Evolutionary conservation across 2,797 vertebrate species (phyloP).

Genomic region (Rhinophrynus dorsalis): DNA sequence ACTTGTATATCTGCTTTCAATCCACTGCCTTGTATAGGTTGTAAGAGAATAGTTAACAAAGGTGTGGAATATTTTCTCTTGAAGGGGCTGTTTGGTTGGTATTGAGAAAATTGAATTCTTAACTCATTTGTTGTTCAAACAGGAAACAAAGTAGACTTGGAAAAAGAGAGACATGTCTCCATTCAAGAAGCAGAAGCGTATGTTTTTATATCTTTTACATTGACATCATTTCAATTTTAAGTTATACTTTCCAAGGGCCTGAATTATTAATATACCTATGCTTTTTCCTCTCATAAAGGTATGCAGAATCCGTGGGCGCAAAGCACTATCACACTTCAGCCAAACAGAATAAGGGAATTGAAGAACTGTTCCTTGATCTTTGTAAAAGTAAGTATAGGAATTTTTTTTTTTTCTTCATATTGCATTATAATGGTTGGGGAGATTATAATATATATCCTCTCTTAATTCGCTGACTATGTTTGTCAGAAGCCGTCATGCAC

Average conservation of each 20-base stretch:
- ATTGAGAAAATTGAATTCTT: too few species aligned
- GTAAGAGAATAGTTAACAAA: too few species aligned
- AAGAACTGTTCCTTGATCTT: constrained; percentile 96
- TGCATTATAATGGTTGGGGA: too few species aligned
- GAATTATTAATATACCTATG: too few species aligned
- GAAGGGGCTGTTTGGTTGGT: too few species aligned
- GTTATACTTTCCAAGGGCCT: not conserved
- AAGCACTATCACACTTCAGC: constrained; percentile 97
- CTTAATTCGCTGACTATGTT: too few species aligned
- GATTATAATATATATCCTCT: too few species aligned
- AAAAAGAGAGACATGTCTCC: constrained; percentile 95
- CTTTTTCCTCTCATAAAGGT: constrained; percentile 67
- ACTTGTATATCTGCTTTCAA: too few species aligned
- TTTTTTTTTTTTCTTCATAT: constrained; percentile 22
- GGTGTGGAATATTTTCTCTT: too few species aligned
- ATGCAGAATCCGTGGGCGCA: constrained; percentile 94
- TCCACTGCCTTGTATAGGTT: too few species aligned
- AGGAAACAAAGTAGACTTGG: constrained; percentile 98
- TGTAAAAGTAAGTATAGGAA: constrained; percentile 86
- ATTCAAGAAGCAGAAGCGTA: constrained; percentile 94
- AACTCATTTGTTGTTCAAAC: constrained; percentile 57
- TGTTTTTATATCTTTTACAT: constrained; percentile 47
- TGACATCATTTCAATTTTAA: not conserved
- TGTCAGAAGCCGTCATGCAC: too few species aligned
- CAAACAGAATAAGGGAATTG: constrained; percentile 97